A percentile compares a stretch with the other conserved stretches of the same genome.
Evolutionary conservation across 2,797 vertebrate species (phyloP).

Genomic region (Selene dorsalis): DNA sequence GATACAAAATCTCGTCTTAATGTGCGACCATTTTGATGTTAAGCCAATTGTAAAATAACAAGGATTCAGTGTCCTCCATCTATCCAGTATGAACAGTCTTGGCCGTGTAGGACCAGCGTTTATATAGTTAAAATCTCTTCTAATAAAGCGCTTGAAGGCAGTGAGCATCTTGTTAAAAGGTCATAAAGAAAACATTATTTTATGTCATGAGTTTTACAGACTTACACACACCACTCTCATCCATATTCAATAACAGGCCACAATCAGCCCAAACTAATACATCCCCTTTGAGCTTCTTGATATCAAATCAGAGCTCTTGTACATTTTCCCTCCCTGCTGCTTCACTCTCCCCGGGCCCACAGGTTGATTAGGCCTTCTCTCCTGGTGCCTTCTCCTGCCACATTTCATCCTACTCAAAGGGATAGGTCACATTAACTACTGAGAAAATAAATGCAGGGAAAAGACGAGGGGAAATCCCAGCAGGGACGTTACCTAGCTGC

Average conservation of each 20-base stretch:
- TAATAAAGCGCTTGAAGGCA: background rate
- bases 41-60: conserved; percentile 3
- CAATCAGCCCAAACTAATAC: conserved; percentile 5
- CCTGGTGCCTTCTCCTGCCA: conserved; percentile 46
- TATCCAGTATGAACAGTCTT: background rate
- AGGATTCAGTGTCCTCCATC: background rate
- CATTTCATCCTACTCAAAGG: conserved; percentile 54
- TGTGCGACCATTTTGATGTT: conserved; percentile 1
- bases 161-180: conserved; percentile 26
- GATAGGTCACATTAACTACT: conserved; percentile 47
- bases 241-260: conserved; percentile 10
- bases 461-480: conserved; percentile 5
- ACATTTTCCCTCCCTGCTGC: background rate
- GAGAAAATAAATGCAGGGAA: conserved; percentile 12
- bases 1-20: background rate
- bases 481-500: conserved; percentile 21
- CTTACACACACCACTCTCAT: background rate
- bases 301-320: conserved; percentile 1
- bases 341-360: conserved; percentile 13
- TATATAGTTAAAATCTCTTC: background rate
- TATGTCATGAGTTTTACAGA: conserved; percentile 16
- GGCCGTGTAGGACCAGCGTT: background rate
- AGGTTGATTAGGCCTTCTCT: conserved; percentile 31
- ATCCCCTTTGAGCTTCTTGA: background rate
- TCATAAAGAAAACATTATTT: conserved; percentile 2